phyloP scores from a whole-genome alignment of 2,797 vertebrate species.

The Dallia pectoralis region DNA sequence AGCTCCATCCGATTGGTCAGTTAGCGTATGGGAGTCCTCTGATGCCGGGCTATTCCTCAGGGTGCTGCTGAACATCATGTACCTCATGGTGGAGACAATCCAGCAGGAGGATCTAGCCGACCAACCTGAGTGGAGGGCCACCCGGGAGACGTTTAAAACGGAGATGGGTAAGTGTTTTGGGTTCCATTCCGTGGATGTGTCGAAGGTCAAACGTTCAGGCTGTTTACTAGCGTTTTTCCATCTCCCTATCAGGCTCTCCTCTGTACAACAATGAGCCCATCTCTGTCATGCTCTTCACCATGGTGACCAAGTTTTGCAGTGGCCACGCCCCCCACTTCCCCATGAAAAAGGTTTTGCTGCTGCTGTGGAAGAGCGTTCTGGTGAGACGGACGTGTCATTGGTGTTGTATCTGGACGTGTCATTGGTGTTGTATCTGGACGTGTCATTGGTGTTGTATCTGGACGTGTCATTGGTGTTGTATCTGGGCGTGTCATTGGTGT shows the following conservation, averaged over 20 bases:
- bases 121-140: constrained; percentile 85
- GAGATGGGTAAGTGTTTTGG: constrained; percentile 81
- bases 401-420: not conserved
- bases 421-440: not conserved
- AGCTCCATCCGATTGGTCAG: not conserved
- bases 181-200: not conserved
- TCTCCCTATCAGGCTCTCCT: constrained; percentile 78
- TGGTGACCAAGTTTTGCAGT: constrained; percentile 99
- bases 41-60: constrained; percentile 53
- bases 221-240: not conserved
- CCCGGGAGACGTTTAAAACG: constrained; percentile 88
- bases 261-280: constrained; percentile 94
- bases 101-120: constrained; percentile 89
- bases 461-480: not conserved
- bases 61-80: constrained; percentile 97
- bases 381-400: constrained; percentile 66
- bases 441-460: not conserved
- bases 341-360: constrained; percentile 96
- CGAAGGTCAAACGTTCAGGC: not conserved
- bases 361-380: constrained; percentile 96
- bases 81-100: constrained; percentile 93
- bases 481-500: not conserved
- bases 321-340: constrained; percentile 98
- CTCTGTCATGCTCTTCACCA: constrained; percentile 96
- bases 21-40: not conserved